Evolutionary conservation across 2,888 invertebrate genomes (phyloP), one percentile per base, ranked within the genome.

Genomic region (Polyploca ridens): DNA sequence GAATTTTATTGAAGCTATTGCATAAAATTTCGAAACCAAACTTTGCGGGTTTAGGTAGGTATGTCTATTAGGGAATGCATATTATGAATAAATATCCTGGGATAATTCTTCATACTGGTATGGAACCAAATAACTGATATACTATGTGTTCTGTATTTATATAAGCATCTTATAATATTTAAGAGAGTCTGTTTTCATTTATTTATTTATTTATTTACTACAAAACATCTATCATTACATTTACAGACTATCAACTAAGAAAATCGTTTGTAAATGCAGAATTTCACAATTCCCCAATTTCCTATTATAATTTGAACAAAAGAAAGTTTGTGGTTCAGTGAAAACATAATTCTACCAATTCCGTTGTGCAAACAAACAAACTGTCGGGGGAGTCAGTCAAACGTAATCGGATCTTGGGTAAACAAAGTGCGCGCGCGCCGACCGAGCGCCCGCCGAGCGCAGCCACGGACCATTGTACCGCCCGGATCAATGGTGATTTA

Each of bases 351-450:
- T 44, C 61, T 46, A 60, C 66, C 58, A 14, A 59, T 63, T 69
- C 63, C 57, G 63, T 63, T 67, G 62, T 19, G 62, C 71, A 73
- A 75, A 72, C 74, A 72, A 68, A 66, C 64, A 35, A 54, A 54
- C 54, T 10, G 19, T 66, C 66, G 62, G 71, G 68, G 69, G 69
- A 77, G 68, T 72, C 54, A 63, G 61, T 59, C 27, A 54, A 67
- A 68, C 70, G 74, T 75, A 77, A 78, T 79, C 77, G 76, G 75
- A 77, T 75, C 70, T 77, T 76, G 71, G 69, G 69, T 65, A 74
- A 79, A 73, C 72, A 69, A 63, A 58, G 64, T 58, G 69, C 77
- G 75, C 74, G 74, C 72, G 77, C 75, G 75, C 71, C 68, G 68
- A 46, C 5, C 6, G 46, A 6, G 6, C n/a, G 10, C 4, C n/a